Conservation (phyloP, 2,888 invertebrate genomes). For the Athrips mouffetella region DNA sequence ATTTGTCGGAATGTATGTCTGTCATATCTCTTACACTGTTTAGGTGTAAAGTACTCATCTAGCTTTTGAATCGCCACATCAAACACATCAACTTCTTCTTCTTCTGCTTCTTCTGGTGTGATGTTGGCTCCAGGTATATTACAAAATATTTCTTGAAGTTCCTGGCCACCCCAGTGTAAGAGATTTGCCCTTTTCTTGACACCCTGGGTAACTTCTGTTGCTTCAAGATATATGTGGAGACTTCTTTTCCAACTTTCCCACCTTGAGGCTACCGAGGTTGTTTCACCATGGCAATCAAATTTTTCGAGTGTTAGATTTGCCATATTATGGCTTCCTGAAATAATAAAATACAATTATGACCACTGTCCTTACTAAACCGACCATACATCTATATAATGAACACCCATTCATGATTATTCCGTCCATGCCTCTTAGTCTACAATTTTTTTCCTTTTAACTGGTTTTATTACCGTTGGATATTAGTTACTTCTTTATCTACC, state of each 20-base stretch:
- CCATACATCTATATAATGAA: no score
- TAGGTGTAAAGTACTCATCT: slow-evolving; percentile 19
- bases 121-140: slow-evolving; percentile 4
- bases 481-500: no score
- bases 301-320: slow-evolving; percentile 6
- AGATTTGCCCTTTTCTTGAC: slow-evolving; percentile 11
- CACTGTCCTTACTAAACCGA: no score
- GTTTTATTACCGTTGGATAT: no score
- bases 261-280: slow-evolving; percentile 11
- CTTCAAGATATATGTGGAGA: slow-evolving; percentile 3
- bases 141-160: slow-evolving; percentile 15
- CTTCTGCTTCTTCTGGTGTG: background rate
- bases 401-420: no score
- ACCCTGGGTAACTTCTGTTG: background rate
- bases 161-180: slow-evolving; percentile 13
- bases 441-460: no score
- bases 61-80: slow-evolving; percentile 16
- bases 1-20: background rate
- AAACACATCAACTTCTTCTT: slow-evolving; percentile 11
- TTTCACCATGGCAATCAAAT: slow-evolving; percentile 18
- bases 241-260: slow-evolving; percentile 19
- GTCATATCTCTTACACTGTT: slow-evolving; percentile 14
- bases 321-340: no score
- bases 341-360: no score
- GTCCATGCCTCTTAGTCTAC: no score